These are phyloP conservation scores for Subanguina moxae DNA, from an alignment of 1,140 invertebrate genomes.

Conservation along the genomic window DNA sequence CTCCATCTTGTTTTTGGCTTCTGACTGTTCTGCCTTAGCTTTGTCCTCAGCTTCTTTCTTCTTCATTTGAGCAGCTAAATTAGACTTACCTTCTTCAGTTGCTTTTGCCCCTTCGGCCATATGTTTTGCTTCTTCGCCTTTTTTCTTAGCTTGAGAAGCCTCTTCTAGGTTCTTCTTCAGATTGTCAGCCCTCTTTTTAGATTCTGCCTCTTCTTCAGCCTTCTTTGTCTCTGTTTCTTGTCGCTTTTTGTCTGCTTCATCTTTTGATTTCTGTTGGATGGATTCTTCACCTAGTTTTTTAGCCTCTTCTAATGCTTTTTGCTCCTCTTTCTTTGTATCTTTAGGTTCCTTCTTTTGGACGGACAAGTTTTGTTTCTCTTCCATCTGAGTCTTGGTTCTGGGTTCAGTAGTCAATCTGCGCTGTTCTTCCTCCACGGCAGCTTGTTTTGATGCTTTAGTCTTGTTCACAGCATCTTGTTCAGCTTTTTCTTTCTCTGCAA, in stretches of 20 bases:
- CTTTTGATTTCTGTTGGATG: neutral
- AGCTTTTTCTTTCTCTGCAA: neutral
- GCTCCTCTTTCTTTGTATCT: conserved; percentile 3
- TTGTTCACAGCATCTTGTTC: conserved; percentile 1
- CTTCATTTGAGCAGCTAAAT: no score
- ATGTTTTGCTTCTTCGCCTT: conserved; percentile 10
- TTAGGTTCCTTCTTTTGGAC: neutral
- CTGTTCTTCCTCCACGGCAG: no score
- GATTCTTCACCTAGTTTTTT: conserved; percentile 8
- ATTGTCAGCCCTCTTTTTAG: conserved; percentile 6
- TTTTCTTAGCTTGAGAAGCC: conserved; percentile 9
- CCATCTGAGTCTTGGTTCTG: no score
- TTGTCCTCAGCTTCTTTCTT: conserved; percentile 16
- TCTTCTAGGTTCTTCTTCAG: conserved; percentile 9
- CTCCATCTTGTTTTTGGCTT: conserved; percentile 12
- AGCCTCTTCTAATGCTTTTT: neutral
- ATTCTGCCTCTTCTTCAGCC: conserved; percentile 5
- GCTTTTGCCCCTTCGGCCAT: neutral
- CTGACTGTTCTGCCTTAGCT: conserved; percentile 21
- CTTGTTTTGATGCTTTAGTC: conserved; percentile 6
- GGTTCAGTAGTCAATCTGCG: no score
- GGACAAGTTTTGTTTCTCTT: no score
- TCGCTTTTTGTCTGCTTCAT: conserved; percentile 21
- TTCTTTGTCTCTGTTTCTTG: conserved; percentile 20
- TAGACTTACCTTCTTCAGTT: conserved; percentile 10